Base-by-base conservation (phyloP, 2,888 invertebrate species). In the Lithosia quadra region DNA sequence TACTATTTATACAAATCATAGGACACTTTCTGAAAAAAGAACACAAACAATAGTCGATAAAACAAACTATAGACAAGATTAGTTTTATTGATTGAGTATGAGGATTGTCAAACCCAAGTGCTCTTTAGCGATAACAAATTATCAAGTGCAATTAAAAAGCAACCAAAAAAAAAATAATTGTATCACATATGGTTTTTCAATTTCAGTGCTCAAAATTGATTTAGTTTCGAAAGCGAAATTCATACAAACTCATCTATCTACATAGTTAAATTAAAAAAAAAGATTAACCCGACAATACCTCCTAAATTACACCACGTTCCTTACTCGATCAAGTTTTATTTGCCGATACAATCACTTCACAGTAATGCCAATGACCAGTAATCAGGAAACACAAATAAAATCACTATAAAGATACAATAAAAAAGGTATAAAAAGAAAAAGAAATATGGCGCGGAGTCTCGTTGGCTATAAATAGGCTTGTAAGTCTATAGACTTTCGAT, bases 381-480 rank as follows among this genome's bases (percentile, higher is more conserved):
- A 24, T 63, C 49, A 68, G 68, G 68, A 63, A 68, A 63, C 62
- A 53, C 18, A 56, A 36, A 63, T 57, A 57, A 57, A 63, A 57
- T 63, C 57, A 22, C 22, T 60, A 24, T 24, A 60, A 61, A 61
- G 21, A n/a, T n/a, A 24, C 36, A 53, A 61, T 55, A 55, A 55
- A 33, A 53, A 33, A 63, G 4, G 22, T 13, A 28, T 15, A 22
- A 67, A n/a, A 55, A 64, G 8, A 58, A 39, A 63, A 43, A 64
- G 24, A 34, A 58, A 49, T 28, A 71, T 65, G 67, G 65, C 77
- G 76, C 78, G 78, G 73, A 68, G 63, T 75, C 81, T 79, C 57
- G 79, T 80, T 82, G 74, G 73, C 81, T 87, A 87, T 85, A 82
- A 85, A 86, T 88, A 88, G 82, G 75, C 65, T 72, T 78, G 75